Conservation (phyloP, 2,797 vertebrate species). For the Brachyalestes nurse region DNA sequence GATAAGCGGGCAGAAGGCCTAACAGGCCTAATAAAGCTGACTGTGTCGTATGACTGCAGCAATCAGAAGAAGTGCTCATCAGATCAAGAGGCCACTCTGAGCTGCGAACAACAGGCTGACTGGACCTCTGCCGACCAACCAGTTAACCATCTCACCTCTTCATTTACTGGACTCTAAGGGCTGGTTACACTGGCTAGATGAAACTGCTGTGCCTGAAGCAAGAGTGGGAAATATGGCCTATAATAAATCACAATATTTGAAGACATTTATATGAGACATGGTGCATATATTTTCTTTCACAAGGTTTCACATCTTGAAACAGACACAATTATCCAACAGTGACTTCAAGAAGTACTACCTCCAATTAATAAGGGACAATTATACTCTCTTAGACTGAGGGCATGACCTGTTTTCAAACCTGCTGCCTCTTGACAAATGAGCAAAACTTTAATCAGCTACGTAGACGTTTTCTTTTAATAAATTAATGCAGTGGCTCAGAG, state of each 20-base stretch:
- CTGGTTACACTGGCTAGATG: too few species aligned
- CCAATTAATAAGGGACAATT: neutral
- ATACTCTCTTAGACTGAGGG: neutral
- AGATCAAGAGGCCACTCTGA: conserved; percentile 21
- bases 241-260: neutral
- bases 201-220: too few species aligned
- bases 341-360: neutral
- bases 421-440: neutral
- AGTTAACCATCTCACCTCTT: neutral
- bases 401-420: neutral
- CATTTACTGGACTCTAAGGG: neutral
- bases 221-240: neutral
- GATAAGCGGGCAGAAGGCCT: conserved; percentile 29
- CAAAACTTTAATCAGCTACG: neutral
- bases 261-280: neutral
- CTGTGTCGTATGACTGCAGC: conserved; percentile 31
- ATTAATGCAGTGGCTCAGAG: too few species aligned
- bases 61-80: conserved; percentile 40
- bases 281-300: neutral
- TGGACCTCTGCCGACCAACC: neutral
- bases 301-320: neutral
- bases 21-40: conserved; percentile 43
- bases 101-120: conserved; percentile 2
- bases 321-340: neutral
- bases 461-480: neutral